Percentiles rank a stretch among this genome's conserved stretches.
Evolutionary conservation across 30 jellyfish, hydroid and myxozoan species (phyloP).

Genomic region (Clytia hemisphaerica): DNA sequence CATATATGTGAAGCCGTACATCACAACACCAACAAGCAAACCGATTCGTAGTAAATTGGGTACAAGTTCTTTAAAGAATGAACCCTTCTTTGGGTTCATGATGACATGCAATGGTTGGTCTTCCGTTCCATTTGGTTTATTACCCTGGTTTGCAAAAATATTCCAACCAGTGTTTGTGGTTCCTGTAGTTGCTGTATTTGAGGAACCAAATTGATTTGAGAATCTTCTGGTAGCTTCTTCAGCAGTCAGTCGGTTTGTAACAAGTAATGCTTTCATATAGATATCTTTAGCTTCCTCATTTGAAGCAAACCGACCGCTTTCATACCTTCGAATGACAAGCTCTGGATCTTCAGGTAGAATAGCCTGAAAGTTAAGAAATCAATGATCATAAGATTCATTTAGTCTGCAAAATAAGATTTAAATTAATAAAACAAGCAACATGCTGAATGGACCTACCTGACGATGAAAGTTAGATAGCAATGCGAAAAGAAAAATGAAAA

Average conservation of each 20-base stretch:
- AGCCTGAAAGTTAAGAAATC: constrained; percentile 34
- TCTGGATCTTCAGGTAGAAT: constrained; percentile 89
- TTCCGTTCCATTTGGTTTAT: constrained; percentile 52
- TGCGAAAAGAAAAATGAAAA: too few species aligned
- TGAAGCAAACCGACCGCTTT: constrained; percentile 72
- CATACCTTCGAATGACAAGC: constrained; percentile 69
- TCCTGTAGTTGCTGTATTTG: too few species aligned
- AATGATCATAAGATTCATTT: not conserved
- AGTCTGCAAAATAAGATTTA: not conserved
- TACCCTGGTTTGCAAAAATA: too few species aligned
- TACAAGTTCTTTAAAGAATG: constrained; percentile 73
- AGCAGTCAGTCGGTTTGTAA: constrained; percentile 17
- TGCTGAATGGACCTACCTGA: not conserved
- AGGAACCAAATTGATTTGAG: not conserved
- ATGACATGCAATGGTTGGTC: constrained; percentile 89
- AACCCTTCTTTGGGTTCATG: constrained; percentile 64
- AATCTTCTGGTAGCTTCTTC: constrained; percentile 18
- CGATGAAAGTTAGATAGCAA: too few species aligned
- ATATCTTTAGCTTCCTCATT: constrained; percentile 69
- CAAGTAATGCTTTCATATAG: constrained; percentile 63
- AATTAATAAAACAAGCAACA: not conserved
- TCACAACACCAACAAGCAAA: constrained; percentile 7
- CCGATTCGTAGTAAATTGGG: constrained; percentile 66
- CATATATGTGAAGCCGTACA: constrained; percentile 6
- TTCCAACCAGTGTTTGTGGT: too few species aligned